Conservation (phyloP, 2,888 invertebrate species). For the Chrysopilus asiliformis region DNA sequence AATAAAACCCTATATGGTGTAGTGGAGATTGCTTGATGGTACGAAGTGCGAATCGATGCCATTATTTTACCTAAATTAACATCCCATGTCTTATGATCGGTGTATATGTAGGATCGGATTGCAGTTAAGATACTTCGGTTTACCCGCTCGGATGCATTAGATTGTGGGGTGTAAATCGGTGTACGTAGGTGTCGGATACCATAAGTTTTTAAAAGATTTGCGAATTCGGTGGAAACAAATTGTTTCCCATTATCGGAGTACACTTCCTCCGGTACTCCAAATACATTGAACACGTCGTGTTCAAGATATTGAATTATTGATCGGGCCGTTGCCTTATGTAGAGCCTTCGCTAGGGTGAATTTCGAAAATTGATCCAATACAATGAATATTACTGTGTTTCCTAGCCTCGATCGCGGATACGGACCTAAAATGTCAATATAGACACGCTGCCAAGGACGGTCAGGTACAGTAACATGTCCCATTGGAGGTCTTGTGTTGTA, state of each 20-base stretch:
- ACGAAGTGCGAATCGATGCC: too few relatives aligned
- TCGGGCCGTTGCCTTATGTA: background rate
- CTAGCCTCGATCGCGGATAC: background rate
- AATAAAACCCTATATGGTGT: too few relatives aligned
- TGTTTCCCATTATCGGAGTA: slow-evolving; percentile 20
- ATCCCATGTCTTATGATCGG: slow-evolving; percentile 19
- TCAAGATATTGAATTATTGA: background rate
- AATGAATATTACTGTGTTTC: background rate
- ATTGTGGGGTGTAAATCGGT: slow-evolving; percentile 22
- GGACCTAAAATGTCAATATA: too few relatives aligned
- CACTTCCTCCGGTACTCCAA: background rate
- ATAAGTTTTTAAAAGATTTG: slow-evolving; percentile 11
- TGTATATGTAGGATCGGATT: slow-evolving; percentile 17
- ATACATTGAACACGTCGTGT: background rate
- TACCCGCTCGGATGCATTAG: slow-evolving; percentile 22
- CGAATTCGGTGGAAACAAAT: slow-evolving; percentile 13
- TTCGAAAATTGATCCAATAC: background rate
- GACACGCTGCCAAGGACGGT: too few relatives aligned
- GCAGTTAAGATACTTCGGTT: slow-evolving; percentile 21
- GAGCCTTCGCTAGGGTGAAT: background rate
- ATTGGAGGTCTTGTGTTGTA: background rate
- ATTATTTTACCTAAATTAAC: too few relatives aligned
- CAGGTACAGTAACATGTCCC: too few relatives aligned
- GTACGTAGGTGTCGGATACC: slow-evolving; percentile 13
- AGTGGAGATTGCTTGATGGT: too few relatives aligned